Evolutionary conservation across 2,113 vertebrate genomes (phyloP), one percentile per base, ranked within the genome.

Genomic region (Symphodus melops): DNA sequence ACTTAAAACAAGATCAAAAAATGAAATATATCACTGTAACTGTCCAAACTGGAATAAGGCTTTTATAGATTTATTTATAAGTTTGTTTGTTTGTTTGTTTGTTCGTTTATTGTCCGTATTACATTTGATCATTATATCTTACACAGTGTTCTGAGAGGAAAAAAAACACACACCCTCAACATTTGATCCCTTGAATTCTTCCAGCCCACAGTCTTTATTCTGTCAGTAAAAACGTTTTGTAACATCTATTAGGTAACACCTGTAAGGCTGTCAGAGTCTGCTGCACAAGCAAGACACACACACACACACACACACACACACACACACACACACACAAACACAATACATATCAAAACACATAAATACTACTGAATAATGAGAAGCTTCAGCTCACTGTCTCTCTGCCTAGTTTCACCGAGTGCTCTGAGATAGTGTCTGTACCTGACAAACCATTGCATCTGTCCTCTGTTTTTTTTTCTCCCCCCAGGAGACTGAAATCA

Each of bases 401-500:
- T 28, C 44, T 71, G 67, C 46, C 19, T 33, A 33, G 28, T 59
- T 62, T 68, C 16, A 21, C 46, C 48, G 36, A 57, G 51, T 73
- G 66, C 51, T 80, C 52, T 66, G 51, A 56, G 51, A 67, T 85
- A 81, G 68, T 70, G 63, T 84, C 28, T 79, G 71, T 81, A 84
- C 79, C 78, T 86, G 66, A 85, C 68, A 78, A 79, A 73, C 72
- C 46, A 57, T 46, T 74, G 68, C 85, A 86, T 79, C 58, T 70
- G 37, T 85, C 71, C 54, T 89, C 44, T 87, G 25, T 61, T 79
- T 79, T 80, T 85, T 53, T 39, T 17, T 64, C 44, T 85, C 84
- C 88, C 79, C 86, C 69, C 87, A 95, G 94, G 93, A 94, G 90
- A 93, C 87, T 64, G 94, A 94, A 88, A 91, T 92, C 90, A 91